Evolutionary conservation across 2,797 vertebrate genomes (phyloP), one percentile per base, ranked within the genome.

Genomic region (Leuciscus waleckii): DNA sequence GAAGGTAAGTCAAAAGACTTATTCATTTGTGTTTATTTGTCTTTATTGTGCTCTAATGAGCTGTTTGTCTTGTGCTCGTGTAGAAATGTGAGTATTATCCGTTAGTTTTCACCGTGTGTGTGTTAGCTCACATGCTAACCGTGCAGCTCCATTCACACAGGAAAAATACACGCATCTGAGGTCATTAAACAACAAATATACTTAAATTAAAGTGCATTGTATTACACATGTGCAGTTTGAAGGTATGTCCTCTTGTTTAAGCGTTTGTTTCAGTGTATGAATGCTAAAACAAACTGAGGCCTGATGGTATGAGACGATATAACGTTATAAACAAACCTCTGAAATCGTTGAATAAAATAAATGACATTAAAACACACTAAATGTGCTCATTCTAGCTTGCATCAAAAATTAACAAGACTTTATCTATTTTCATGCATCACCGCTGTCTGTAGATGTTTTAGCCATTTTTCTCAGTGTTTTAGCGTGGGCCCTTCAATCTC

Each of bases 1-100:
- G 90, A 95, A 93, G 95, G 95, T 96, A 94, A 94, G 93, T 21
- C 2, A 37, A 4, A 9, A 26, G 8, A 46, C 56, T 68, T 39
- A 13, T 51, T 13, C 14, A 10, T 65, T 14, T 46, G 35, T 73
- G 4, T 6, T 14, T 9, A 16, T 65, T 32, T 39, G 19, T n/a
- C 14, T 37, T 29, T 71, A 21, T 39, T 19, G 19, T 46, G 8
- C 61, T 65, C 35, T 58, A 39, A 65, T 41, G 65, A 67, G 32
- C n/a, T 17, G 19, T n/a, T 23, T 58, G 21, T 41, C 6, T 68
- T 13, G 26, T 81, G 65, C 43, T 46, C 7, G 29, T n/a, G 11
- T 58, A 21, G 9, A 26, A 69, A n/a, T 63, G 14, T 35, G 1
- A 35, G 2, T 71, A 43, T 83, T n/a, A 49, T 37, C 39, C 16